These are phyloP conservation scores for Mallotus villosus DNA, from an alignment of 2,797 vertebrate genomes.

Conservation along the genomic window DNA sequence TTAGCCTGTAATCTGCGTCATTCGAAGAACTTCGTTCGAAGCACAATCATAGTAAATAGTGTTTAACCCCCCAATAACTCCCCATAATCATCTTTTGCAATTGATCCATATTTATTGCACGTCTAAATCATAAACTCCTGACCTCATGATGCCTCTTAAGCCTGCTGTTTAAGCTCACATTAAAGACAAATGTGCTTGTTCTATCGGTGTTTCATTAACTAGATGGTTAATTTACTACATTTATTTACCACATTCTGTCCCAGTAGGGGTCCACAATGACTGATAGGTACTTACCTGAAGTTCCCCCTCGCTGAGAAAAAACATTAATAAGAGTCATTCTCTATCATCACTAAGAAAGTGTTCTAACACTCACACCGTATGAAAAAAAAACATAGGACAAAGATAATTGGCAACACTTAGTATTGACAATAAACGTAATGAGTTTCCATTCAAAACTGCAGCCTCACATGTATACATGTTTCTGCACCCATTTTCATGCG, in stretches of 20 bases:
- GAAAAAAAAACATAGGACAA: constrained; percentile 14
- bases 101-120: constrained; percentile 37
- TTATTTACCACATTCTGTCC: constrained; percentile 56
- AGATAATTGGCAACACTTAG: constrained; percentile 22
- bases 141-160: constrained; percentile 50
- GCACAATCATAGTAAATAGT: too few relatives aligned
- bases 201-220: constrained; percentile 63
- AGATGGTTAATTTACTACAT: constrained; percentile 60
- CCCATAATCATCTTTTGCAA: constrained; percentile 47
- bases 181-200: constrained; percentile 57
- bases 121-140: constrained; percentile 42
- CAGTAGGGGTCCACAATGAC: constrained; percentile 50
- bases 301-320: constrained; percentile 38
- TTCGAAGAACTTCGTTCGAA: too few relatives aligned
- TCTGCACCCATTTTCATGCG: too few relatives aligned
- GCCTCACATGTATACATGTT: too few relatives aligned
- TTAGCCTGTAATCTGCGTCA: too few relatives aligned
- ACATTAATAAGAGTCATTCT: constrained; percentile 24
- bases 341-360: constrained; percentile 27
- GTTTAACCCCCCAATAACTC: constrained; percentile 41
- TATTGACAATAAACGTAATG: too few relatives aligned
- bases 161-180: constrained; percentile 44
- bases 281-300: constrained; percentile 54
- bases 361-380: constrained; percentile 8
- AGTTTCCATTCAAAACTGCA: too few relatives aligned